Base-by-base conservation (phyloP, 23 tunicate genomes). In the Styela clava region DNA sequence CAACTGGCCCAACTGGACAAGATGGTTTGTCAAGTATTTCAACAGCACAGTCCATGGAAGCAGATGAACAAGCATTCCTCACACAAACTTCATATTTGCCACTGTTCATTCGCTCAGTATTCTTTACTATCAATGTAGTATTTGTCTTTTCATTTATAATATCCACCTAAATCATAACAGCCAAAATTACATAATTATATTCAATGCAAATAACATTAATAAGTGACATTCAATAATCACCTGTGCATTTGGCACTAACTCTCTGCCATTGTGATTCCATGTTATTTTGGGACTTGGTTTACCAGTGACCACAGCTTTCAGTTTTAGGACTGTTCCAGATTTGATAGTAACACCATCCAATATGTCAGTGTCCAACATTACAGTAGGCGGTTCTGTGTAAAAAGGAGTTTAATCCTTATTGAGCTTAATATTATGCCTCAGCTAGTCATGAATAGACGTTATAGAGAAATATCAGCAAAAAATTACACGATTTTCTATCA, bases 301-400 rank as follows among this genome's bases (percentile, higher is more conserved):
- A 24, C 99, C 99, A 32, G 85, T 84, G 29, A 95, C 78, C 24
- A 28, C 31, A 28, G 99, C 99, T 69, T 89, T 89, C 36, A 95
- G 83, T 61, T 73, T 74, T 18, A 95, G 33, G 1, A 83, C 86
- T 2, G 72, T 35, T 16, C 99, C 99, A 61, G 89, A 85, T 33
- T 82, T 80, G 22, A 90, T 78, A 69, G 72, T 63, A 22, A 95
- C 87, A 23, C 96, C 96, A 83, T 95, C 93, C 69, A 86, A 74
- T 69, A 95, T 65, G 24, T 79, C 85, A 3, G 80, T 74, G 63
- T 83, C 85, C 3, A 95, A 69, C 61, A 84, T 83, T 0, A 95
- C 86, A 20, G 31, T 86, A 0, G 99, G 99, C 18, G 89, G 89
- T 63, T 84, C 83, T 68, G 86, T 18, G 31, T 24, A 16, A 16